Conservation (phyloP, 2,888 invertebrate genomes). For the Tromatobia lineatoria region DNA sequence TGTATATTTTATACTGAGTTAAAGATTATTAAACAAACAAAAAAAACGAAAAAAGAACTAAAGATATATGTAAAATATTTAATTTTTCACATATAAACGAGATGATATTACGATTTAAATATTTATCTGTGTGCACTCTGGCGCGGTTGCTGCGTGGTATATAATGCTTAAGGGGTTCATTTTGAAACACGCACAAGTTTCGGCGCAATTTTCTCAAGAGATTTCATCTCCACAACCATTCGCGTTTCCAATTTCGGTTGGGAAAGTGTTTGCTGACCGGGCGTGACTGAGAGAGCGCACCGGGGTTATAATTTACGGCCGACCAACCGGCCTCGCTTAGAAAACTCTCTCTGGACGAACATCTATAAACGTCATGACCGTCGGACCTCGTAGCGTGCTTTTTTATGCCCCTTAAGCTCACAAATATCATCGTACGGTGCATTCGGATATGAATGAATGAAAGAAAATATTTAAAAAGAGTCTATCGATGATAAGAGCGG, state of each 20-base stretch:
- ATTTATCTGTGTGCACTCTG: conserved; percentile 59
- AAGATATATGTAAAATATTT: conserved; percentile 72
- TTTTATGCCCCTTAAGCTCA: conserved; percentile 15
- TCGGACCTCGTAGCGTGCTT: conserved; percentile 17
- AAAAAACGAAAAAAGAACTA: conserved; percentile 61
- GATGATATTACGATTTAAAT: conserved; percentile 71
- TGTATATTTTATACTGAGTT: conserved; percentile 82
- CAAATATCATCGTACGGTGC: conserved; percentile 44
- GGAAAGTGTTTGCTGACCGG: conserved; percentile 25
- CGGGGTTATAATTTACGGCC: conserved; percentile 11
- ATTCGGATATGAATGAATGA: conserved; percentile 32
- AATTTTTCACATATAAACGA: conserved; percentile 72
- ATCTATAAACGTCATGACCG: neutral
- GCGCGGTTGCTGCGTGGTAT: conserved; percentile 19
- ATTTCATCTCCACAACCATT: conserved; percentile 29
- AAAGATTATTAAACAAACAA: conserved; percentile 66
- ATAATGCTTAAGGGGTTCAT: neutral
- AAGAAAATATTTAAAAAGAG: conserved; percentile 20
- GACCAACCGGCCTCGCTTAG: neutral
- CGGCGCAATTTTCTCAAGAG: neutral
- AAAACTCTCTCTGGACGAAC: conserved; percentile 15
- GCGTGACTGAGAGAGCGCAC: conserved; percentile 7
- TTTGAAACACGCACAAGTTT: neutral
- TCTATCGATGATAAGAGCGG: conserved; percentile 27
- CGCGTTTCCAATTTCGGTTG: conserved; percentile 28